phyloP scores from a whole-genome alignment of 1,140 invertebrate species.

The Drosophila subpulchrella region DNA sequence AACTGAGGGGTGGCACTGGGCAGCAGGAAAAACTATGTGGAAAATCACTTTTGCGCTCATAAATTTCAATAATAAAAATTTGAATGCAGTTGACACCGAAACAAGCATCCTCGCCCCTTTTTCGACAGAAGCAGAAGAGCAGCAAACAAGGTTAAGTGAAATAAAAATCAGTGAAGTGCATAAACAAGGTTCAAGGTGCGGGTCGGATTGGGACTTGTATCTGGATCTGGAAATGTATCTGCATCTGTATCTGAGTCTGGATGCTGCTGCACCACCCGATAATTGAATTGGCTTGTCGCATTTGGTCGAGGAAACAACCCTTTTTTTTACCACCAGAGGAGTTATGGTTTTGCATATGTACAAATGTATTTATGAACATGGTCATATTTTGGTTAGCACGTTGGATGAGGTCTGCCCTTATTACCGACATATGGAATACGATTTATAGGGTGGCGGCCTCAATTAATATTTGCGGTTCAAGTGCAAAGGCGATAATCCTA shows the following conservation, averaged over 20 bases:
- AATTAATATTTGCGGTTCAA: constrained; percentile 23
- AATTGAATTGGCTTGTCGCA: constrained; percentile 71
- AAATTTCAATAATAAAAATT: constrained; percentile 84
- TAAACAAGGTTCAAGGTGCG: constrained; percentile 79
- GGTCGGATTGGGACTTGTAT: constrained; percentile 32
- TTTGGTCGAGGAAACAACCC: constrained; percentile 54
- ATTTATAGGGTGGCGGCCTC: constrained; percentile 20
- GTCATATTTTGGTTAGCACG: constrained; percentile 8
- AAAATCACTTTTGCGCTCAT: constrained; percentile 82
- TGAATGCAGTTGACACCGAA: constrained; percentile 79
- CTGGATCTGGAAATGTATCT: constrained; percentile 20
- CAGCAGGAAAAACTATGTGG: constrained; percentile 68
- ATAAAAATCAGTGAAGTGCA: constrained; percentile 72
- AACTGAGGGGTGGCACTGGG: constrained; percentile 29
- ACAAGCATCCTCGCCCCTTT: constrained; percentile 49
- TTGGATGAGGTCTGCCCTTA: constrained; percentile 34
- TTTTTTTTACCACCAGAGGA: constrained; percentile 44
- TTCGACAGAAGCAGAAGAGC: constrained; percentile 10
- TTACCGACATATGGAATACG: constrained; percentile 52
- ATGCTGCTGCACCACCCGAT: constrained; percentile 42
- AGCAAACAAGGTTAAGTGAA: constrained; percentile 72
- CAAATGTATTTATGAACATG: constrained; percentile 3
- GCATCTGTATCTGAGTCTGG: constrained; percentile 10
- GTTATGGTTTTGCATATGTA: constrained; percentile 63
- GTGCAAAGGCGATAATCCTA: constrained; percentile 29